Percentiles rank a stretch among this genome's conserved stretches.
Conservation (phyloP, 2,797 vertebrate genomes). For the Lophius americanus region DNA sequence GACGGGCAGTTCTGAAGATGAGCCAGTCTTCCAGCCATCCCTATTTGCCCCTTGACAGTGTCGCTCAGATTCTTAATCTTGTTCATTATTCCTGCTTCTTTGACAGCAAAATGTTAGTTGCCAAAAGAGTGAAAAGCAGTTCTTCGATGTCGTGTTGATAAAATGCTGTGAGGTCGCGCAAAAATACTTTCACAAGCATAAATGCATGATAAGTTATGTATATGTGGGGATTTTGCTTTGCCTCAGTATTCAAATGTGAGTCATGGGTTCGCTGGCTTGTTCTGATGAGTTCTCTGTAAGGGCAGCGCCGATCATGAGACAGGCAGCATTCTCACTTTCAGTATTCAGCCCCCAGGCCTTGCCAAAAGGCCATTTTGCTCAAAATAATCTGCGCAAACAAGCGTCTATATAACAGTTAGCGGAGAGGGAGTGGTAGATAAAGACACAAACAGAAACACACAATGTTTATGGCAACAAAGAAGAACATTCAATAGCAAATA, state of each 20-base stretch:
- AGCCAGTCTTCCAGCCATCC: too few relatives aligned
- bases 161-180: background rate
- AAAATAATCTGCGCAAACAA: constrained; percentile 7
- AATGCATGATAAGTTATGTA: background rate
- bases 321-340: constrained; percentile 6
- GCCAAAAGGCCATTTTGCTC: background rate
- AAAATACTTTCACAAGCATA: background rate
- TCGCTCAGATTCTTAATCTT: too few relatives aligned
- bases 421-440: background rate
- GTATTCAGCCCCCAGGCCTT: constrained; percentile 12
- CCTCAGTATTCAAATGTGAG: constrained; percentile 1
- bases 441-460: background rate
- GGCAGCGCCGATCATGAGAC: constrained; percentile 28
- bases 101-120: too few relatives aligned
- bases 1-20: too few relatives aligned
- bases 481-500: background rate
- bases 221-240: background rate
- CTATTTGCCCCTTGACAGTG: too few relatives aligned
- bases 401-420: background rate
- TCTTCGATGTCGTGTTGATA: too few relatives aligned
- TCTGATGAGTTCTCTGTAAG: constrained; percentile 6
- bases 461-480: background rate
- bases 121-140: too few relatives aligned
- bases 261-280: constrained; percentile 22
- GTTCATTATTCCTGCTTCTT: too few relatives aligned